Percentiles rank a stretch among this genome's conserved stretches.
Evolutionary conservation across 2,797 vertebrate genomes (phyloP).

Genomic region (Clarias platycephalus): DNA sequence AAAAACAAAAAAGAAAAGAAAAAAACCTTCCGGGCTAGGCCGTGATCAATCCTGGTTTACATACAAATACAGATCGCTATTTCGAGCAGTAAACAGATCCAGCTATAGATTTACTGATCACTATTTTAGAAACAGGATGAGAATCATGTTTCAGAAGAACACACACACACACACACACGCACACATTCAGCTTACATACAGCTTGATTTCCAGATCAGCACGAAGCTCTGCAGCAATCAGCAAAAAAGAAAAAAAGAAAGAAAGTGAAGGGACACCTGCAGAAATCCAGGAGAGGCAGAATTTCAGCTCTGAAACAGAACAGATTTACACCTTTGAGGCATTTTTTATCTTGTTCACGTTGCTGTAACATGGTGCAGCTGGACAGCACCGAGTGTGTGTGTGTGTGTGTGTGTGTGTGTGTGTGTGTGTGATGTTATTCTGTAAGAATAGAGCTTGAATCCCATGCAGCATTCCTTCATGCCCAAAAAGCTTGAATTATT

Average conservation of each 20-base stretch:
- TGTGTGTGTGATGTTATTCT: background rate
- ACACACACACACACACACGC: background rate
- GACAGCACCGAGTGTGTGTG: background rate
- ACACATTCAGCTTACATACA: background rate
- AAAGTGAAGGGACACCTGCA: background rate
- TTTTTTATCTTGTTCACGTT: background rate
- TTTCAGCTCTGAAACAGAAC: slow-evolving; percentile 1
- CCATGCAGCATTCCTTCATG: background rate
- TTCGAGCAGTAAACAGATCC: background rate
- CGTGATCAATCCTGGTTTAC: background rate
- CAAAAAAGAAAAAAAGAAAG: background rate
- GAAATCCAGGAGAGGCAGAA: slow-evolving; percentile 4
- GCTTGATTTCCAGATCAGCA: background rate
- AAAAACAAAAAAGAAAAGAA: background rate
- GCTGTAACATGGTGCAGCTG: background rate
- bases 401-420: background rate
- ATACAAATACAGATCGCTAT: background rate
- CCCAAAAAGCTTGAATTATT: background rate
- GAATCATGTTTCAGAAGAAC: background rate
- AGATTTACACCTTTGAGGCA: background rate
- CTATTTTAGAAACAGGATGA: background rate
- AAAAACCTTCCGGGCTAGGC: background rate
- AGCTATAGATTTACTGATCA: background rate
- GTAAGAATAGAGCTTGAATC: background rate
- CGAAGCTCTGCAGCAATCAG: slow-evolving; percentile 17